Evolutionary conservation across 92 coral and sea anemone species (phyloP), one percentile per base, ranked within the genome.

Genomic region (Siderastrea siderea): DNA sequence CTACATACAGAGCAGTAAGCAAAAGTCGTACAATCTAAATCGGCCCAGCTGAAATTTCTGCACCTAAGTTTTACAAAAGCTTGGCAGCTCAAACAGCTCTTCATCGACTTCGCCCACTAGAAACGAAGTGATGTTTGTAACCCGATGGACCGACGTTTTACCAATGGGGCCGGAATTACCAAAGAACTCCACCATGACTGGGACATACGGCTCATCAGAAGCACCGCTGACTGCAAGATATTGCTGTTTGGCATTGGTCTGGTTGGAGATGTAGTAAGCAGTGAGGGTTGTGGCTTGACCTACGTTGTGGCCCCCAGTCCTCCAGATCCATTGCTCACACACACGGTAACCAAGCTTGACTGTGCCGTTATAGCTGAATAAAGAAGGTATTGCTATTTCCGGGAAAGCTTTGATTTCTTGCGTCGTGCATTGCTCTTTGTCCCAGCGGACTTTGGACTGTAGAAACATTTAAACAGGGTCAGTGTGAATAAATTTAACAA

Each of bases 271-370:
- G 86, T 82, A 82, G 68, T 46, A 57, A 11, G 78, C 54, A 3
- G 5, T 6, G 13, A 57, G 12, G n/a, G 53, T 1, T 15, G 82
- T 84, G 3, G 80, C 15, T 51, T 89, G 81, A 5, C 88, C 90
- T 3, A 11, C 6, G 47, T 83, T 59, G 13, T 80, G 92, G 1
- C 95, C 95, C 43, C 97, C 95, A 9, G 80, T 77, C 75, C 44
- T 46, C 94, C 95, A 94, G 63, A 94, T 74, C 97, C 97, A 94
- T 44, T 90, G 78, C 77, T 94, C 88, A 19, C 92, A 89, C 55
- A 77, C n/a, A 4, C 84, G 82, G 79, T 90, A 75, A 47, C 71
- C 91, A 17, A 92, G 17, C 52, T 44, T 82, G 7, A 69, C 79
- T 1, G 55, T 76, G 2, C 95, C 97, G 65, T 92, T 78, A 86